A percentile compares a stretch with the other conserved stretches of the same genome.
Evolutionary conservation across 1,140 invertebrate genomes (phyloP).

Genomic region (Pseudomyrmex dendroicus): DNA sequence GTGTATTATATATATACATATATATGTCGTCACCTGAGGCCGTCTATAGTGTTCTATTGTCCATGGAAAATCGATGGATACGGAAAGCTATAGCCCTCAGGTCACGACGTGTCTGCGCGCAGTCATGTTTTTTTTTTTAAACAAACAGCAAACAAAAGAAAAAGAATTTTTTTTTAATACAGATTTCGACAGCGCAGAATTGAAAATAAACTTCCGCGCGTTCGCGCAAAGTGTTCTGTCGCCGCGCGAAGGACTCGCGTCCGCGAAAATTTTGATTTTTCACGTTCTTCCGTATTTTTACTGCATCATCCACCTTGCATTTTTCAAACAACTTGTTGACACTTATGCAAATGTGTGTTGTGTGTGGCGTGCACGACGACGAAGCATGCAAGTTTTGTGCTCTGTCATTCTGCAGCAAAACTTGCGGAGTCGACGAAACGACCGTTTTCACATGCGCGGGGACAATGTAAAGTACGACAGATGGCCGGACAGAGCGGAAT

Average conservation of each 20-base stretch:
- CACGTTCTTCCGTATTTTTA: constrained; percentile 17
- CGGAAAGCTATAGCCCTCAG: no score
- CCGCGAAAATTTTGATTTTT: constrained; percentile 15
- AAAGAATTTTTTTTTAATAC: no score
- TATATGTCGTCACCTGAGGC: not conserved
- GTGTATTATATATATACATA: not conserved
- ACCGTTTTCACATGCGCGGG: constrained; percentile 61
- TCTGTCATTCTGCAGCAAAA: constrained; percentile 62
- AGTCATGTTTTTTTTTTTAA: no score
- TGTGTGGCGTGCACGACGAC: not conserved
- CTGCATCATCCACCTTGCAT: constrained; percentile 52
- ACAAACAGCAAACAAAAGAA: no score
- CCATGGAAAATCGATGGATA: not conserved
- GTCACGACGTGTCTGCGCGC: no score
- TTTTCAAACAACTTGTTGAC: constrained; percentile 75
- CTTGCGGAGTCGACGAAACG: constrained; percentile 59
- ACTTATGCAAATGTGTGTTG: constrained; percentile 48
- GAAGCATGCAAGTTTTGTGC: constrained; percentile 66
- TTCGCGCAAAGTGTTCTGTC: not conserved
- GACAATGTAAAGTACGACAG: constrained; percentile 61
- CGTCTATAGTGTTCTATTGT: not conserved
- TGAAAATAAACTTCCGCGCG: not conserved
- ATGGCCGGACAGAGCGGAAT: constrained; percentile 35
- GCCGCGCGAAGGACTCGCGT: not conserved
- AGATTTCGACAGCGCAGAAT: not conserved